Evolutionary conservation across 2,888 invertebrate genomes (phyloP), one percentile per base, ranked within the genome.

Genomic region (Dynastes grantii): DNA sequence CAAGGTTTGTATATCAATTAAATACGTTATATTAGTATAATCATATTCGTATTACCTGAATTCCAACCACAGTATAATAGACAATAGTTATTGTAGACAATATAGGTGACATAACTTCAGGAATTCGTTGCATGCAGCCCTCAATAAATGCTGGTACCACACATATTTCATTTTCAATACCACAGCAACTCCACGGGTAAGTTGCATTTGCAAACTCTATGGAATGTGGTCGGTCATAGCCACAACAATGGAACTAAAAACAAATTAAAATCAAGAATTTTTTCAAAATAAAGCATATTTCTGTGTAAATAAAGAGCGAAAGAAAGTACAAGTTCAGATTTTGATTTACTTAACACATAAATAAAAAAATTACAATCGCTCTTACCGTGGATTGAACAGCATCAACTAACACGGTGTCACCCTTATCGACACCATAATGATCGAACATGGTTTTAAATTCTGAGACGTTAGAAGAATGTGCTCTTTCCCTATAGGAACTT

Each of bases 161-260:
- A 29, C 68, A 68, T 27, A 29, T 11, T 13, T 13, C 29, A 2
- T 29, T 1, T 51, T 2, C 13, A 16, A n/a, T 0, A 49, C 68
- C 68, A 32, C 68, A 68, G 29, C 68, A 68, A 51, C 68, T 68
- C 68, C 68, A 68, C 1, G 68, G 68, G n/a, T 68, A 68, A 9
- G 51, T 68, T 11, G 29, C 68, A 27, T 68, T 68, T 11, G 8
- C 29, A 68, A 68, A 68, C 9, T 27, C 51, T 27, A 68, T 53
- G 29, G 53, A 51, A 27, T 32, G 11, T 3, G 68, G 51, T 13
- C 51, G 22, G 9, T 68, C 68, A 13, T 53, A 68, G n/a, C 68
- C 68, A 4, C 68, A 68, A 27, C 68, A 68, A 13, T 49, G 13
- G 6, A 68, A 29, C 68, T 68, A 27, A 51, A 51, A 68, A n/a